A percentile compares a stretch with the other conserved stretches of the same genome.
These are phyloP conservation scores for Axea sp. DNA, from an alignment of 2,888 invertebrate genomes.

Conservation along the genomic window DNA sequence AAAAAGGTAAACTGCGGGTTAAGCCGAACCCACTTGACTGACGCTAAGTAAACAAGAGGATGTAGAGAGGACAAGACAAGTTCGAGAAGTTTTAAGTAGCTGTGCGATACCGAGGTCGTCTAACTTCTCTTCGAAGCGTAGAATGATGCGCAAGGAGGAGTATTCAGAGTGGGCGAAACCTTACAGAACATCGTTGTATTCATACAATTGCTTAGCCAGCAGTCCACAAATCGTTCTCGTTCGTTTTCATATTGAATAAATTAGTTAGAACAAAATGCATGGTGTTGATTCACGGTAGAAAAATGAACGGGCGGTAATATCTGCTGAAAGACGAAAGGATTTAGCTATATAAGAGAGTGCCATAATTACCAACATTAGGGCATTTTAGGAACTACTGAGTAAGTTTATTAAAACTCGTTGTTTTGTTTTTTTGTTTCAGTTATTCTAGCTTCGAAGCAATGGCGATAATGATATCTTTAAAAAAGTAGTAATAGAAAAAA, in stretches of 20 bases:
- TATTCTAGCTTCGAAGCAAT: too few species aligned
- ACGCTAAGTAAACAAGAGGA: conserved; percentile 65
- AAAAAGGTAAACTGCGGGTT: conserved; percentile 74
- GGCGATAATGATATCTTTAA: too few species aligned
- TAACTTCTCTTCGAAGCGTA: conserved; percentile 41
- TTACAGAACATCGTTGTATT: conserved; percentile 11
- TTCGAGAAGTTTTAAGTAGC: conserved; percentile 67
- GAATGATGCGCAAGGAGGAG: conserved; percentile 29
- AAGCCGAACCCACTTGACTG: conserved; percentile 66
- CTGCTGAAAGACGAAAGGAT: conserved; percentile 3
- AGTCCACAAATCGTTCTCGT: conserved; percentile 3
- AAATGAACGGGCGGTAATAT: not conserved
- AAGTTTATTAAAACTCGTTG: conserved; percentile 23
- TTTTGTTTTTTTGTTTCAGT: too few species aligned
- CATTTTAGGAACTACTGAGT: conserved; percentile 11
- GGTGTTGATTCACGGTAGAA: conserved; percentile 1
- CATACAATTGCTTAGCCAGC: conserved; percentile 29
- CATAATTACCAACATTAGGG: conserved; percentile 16
- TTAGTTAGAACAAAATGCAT: conserved; percentile 26
- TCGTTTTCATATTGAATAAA: conserved; percentile 23
- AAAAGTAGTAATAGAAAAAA: too few species aligned
- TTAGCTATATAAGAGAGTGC: conserved; percentile 31
- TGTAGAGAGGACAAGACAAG: conserved; percentile 62
- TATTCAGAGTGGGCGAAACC: not conserved
- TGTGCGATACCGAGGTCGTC: conserved; percentile 54